phyloP scores from a whole-genome alignment of 2,113 vertebrate genomes.

The Globicephala melas region DNA sequence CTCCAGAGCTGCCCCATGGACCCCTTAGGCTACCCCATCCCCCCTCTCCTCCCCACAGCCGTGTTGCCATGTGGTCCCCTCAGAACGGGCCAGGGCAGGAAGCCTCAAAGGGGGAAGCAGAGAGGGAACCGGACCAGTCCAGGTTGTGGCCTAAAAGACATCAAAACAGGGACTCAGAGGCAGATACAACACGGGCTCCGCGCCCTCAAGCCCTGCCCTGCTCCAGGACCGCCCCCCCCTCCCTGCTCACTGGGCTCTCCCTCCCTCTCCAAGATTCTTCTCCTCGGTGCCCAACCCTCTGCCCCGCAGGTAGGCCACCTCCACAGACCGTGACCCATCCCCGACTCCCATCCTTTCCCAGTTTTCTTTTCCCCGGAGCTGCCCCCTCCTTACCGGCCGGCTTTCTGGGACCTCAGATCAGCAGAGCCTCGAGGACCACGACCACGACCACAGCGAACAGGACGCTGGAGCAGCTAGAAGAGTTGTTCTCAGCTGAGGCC shows the following conservation, averaged over 20 bases:
- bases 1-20: no score
- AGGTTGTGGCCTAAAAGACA: neutral
- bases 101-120: no score
- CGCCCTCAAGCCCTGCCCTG: accelerated
- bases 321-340: neutral
- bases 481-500: accelerated
- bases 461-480: accelerated
- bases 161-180: neutral
- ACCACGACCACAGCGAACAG: accelerated
- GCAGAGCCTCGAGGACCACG: accelerated
- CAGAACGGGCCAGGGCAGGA: neutral
- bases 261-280: neutral
- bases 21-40: neutral
- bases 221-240: no score
- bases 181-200: accelerated
- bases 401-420: neutral
- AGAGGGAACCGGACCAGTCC: neutral
- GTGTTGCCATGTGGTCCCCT: no score
- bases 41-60: accelerated
- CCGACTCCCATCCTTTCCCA: accelerated
- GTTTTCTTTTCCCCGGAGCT: neutral
- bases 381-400: neutral
- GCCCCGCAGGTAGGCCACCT: neutral
- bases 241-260: neutral
- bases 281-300: neutral